Evolutionary conservation across 2,113 vertebrate species (phyloP).

Genomic region (Gadus macrocephalus): DNA sequence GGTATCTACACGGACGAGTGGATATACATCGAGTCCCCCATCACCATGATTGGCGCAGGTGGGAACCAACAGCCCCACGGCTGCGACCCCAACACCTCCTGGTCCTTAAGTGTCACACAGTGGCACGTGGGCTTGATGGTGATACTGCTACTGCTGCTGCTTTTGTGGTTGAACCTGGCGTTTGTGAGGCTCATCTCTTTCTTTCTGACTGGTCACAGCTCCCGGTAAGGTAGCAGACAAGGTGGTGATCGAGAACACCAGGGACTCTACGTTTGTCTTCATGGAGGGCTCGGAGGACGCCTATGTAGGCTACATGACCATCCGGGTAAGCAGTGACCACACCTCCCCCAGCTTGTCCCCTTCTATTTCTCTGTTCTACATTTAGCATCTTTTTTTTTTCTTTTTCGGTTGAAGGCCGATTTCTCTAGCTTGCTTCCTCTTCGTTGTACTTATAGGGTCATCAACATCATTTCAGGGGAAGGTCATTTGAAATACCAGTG

Average conservation of each 20-base stretch:
- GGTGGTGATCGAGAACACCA: slow-evolving; percentile 96
- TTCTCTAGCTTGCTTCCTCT: no score
- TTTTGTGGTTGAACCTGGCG: neutral
- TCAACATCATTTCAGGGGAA: no score
- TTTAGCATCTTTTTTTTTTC: no score
- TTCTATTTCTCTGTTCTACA: no score
- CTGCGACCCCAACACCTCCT: neutral
- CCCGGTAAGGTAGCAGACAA: slow-evolving; percentile 89
- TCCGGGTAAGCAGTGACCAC: slow-evolving; percentile 80
- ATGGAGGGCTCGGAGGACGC: slow-evolving; percentile 99
- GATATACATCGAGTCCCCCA: slow-evolving; percentile 99
- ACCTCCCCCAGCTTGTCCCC: no score
- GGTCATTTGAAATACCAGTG: no score
- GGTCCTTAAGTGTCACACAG: neutral
- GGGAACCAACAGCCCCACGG: slow-evolving; percentile 28
- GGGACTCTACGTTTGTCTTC: slow-evolving; percentile 99
- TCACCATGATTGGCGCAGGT: slow-evolving; percentile 99
- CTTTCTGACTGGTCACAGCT: slow-evolving; percentile 71
- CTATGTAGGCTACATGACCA: slow-evolving; percentile 99
- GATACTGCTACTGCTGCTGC: neutral
- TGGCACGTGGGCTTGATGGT: neutral
- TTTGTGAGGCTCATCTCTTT: slow-evolving; percentile 10
- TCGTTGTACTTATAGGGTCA: no score
- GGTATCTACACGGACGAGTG: slow-evolving; percentile 99
- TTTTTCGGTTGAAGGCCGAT: no score